Evolutionary conservation across 2,113 vertebrate genomes (phyloP).

Genomic region (Nipponia nippon): DNA sequence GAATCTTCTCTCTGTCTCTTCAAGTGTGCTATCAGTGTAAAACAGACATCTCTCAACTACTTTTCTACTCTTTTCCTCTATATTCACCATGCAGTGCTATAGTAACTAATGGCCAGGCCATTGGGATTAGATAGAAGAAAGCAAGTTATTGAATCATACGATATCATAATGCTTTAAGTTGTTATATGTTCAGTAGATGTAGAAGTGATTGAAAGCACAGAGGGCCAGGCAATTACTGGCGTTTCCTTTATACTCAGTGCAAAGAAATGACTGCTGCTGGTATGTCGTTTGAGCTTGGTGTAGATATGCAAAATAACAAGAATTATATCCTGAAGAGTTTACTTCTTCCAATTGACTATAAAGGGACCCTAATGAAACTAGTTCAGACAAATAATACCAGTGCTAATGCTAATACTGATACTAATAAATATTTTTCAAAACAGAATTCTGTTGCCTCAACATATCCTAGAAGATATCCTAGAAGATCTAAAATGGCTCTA

Average conservation of each 20-base stretch:
- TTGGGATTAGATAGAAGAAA: background rate
- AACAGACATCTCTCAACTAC: background rate
- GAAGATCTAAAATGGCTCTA: background rate
- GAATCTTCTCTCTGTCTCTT: background rate
- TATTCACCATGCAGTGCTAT: background rate
- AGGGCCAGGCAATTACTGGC: background rate
- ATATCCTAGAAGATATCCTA: too few species aligned
- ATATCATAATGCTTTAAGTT: background rate
- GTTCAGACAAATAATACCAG: background rate
- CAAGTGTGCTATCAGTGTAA: background rate
- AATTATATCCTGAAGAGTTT: background rate
- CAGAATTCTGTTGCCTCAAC: background rate
- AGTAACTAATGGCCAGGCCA: background rate
- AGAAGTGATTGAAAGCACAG: constrained; percentile 3
- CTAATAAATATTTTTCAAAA: background rate
- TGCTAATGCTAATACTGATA: background rate
- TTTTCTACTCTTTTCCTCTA: background rate
- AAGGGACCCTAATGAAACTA: background rate
- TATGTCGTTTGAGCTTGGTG: background rate
- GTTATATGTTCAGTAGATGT: background rate
- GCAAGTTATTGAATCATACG: background rate
- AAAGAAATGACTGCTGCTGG: background rate
- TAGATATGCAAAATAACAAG: background rate
- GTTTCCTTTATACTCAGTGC: background rate
- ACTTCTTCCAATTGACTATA: background rate